Evolutionary conservation across 2,113 vertebrate genomes (phyloP).

Genomic region (Gobius niger): DNA sequence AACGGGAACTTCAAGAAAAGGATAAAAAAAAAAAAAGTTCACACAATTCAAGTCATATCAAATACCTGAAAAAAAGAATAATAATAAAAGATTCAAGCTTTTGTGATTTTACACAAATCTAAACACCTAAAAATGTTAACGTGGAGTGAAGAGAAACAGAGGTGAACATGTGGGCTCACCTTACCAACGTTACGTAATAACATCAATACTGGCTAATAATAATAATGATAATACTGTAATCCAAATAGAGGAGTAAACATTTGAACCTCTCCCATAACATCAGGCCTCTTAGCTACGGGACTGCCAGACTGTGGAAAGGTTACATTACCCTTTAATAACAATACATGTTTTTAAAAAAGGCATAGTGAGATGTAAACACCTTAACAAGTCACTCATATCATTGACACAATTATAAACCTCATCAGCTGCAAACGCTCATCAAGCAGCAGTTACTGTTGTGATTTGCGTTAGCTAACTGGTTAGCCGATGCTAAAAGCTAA

Average conservation of each 20-base stretch:
- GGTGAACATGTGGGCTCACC: too few relatives aligned
- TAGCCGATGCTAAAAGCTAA: conserved; percentile 54
- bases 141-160: too few relatives aligned
- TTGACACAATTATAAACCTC: background rate
- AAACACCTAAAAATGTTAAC: too few relatives aligned
- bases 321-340: conserved; percentile 6
- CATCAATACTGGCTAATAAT: too few relatives aligned
- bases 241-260: too few relatives aligned
- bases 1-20: too few relatives aligned
- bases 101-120: too few relatives aligned
- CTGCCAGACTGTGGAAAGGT: background rate
- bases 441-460: conserved; percentile 42
- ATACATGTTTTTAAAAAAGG: conserved; percentile 8
- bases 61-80: too few relatives aligned
- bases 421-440: background rate
- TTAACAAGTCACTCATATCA: background rate
- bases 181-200: too few relatives aligned
- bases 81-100: too few relatives aligned
- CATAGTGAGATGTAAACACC: conserved; percentile 1
- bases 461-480: conserved; percentile 48
- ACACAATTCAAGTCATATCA: too few relatives aligned
- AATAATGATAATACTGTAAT: too few relatives aligned
- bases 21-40: background rate
- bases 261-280: background rate
- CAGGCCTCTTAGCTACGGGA: background rate